These are phyloP conservation scores for Discoglossus pictus DNA, from an alignment of 2,797 vertebrate genomes.

Conservation along the genomic window DNA sequence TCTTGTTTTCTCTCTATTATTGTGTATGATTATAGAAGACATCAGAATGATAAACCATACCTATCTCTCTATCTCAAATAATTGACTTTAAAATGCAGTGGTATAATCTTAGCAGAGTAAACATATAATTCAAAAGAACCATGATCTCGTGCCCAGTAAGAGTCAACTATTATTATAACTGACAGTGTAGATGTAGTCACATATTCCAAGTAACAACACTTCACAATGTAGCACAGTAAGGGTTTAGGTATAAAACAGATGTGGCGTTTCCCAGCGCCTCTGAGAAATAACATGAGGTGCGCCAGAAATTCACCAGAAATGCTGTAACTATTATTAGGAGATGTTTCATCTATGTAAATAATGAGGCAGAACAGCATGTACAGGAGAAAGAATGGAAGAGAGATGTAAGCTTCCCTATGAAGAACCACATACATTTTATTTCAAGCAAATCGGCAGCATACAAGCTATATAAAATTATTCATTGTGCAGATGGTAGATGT, in stretches of 20 bases:
- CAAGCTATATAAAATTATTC: too few species aligned
- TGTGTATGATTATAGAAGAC: too few species aligned
- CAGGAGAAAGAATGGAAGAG: too few species aligned
- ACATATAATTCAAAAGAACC: too few species aligned
- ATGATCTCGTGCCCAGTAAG: slow-evolving; percentile 1
- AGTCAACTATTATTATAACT: slow-evolving; percentile 20
- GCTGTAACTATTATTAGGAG: background rate
- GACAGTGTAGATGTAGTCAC: slow-evolving; percentile 15
- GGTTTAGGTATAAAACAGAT: slow-evolving; percentile 8
- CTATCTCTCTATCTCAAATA: too few species aligned
- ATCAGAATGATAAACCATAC: too few species aligned
- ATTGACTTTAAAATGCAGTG: too few species aligned
- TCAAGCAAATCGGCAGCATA: background rate
- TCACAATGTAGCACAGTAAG: background rate
- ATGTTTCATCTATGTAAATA: slow-evolving; percentile 12
- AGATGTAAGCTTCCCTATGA: background rate
- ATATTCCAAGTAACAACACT: slow-evolving; percentile 1
- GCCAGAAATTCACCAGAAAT: too few species aligned
- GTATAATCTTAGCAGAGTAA: too few species aligned
- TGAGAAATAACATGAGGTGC: background rate
- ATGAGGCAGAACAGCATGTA: slow-evolving; percentile 1
- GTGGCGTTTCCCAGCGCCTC: background rate
- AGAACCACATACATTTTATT: background rate
- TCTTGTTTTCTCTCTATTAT: too few species aligned
- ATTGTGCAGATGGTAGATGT: too few species aligned